These are phyloP conservation scores for Rhinolophus ferrumequinum DNA, from an alignment of 2,113 vertebrate species.

Conservation along the genomic window DNA sequence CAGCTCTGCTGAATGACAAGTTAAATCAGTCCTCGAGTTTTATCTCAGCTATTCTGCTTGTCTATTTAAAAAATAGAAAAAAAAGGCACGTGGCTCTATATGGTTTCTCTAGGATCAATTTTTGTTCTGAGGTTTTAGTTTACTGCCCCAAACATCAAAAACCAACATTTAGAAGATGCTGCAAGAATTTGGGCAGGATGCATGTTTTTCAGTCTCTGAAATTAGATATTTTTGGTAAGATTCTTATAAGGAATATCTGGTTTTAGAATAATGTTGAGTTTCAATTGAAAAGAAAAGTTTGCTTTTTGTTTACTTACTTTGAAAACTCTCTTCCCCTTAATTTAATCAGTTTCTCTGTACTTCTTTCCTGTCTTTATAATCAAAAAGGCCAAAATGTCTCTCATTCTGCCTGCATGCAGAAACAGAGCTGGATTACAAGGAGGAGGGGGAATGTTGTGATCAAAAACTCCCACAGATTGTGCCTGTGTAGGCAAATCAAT, in stretches of 20 bases:
- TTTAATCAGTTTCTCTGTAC: conserved; percentile 11
- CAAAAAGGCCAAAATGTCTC: conserved; percentile 30
- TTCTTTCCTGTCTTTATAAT: conserved; percentile 51
- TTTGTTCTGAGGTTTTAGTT: conserved; percentile 62
- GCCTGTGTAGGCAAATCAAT: conserved; percentile 19
- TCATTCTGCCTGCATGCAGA: not conserved
- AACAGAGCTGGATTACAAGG: not conserved
- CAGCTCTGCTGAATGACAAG: conserved; percentile 25
- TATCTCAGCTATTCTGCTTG: conserved; percentile 66
- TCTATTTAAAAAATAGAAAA: conserved; percentile 57
- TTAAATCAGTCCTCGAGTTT: conserved; percentile 66
- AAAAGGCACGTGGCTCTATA: not conserved
- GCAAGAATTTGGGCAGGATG: conserved; percentile 51
- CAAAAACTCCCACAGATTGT: not conserved
- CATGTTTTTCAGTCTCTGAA: not conserved
- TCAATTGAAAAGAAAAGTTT: conserved; percentile 46
- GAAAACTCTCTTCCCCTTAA: conserved; percentile 6
- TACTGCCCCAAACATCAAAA: conserved; percentile 35
- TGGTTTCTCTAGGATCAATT: conserved; percentile 65
- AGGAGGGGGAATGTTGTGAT: not conserved
- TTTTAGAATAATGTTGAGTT: conserved; percentile 19
- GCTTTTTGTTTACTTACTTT: conserved; percentile 32
- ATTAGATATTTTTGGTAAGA: not conserved
- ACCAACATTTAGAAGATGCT: conserved; percentile 57
- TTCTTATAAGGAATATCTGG: not conserved